Percentiles rank a stretch among this genome's conserved stretches.
Evolutionary conservation across 2,113 vertebrate genomes (phyloP).

Genomic region (Chamaetylas fuelleborni): DNA sequence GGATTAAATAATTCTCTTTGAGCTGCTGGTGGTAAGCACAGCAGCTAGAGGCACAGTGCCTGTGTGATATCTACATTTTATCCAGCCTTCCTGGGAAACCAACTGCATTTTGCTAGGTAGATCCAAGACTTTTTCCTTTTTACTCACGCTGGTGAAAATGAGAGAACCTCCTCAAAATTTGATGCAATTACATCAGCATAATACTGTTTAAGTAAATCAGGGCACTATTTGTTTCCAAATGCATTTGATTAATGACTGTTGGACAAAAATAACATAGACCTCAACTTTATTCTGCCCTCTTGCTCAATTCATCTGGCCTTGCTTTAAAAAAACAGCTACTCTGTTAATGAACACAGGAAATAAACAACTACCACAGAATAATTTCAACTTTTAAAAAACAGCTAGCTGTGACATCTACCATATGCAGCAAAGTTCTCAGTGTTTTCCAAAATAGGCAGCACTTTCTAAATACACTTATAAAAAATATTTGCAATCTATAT

Average conservation of each 20-base stretch:
- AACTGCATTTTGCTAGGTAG: slow-evolving; percentile 7
- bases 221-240: slow-evolving; percentile 11
- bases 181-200: neutral
- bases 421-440: neutral
- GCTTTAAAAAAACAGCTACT: neutral
- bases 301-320: neutral
- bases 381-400: neutral
- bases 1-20: slow-evolving; percentile 85
- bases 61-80: slow-evolving; percentile 42
- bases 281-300: neutral
- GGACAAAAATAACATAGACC: slow-evolving; percentile 10
- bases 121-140: neutral
- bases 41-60: slow-evolving; percentile 47
- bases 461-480: neutral
- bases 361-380: neutral
- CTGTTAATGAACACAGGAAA: slow-evolving; percentile 16
- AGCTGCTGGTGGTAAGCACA: slow-evolving; percentile 62
- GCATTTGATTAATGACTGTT: slow-evolving; percentile 28
- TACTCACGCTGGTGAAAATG: neutral
- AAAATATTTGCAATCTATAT: neutral
- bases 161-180: neutral
- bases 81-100: slow-evolving; percentile 16
- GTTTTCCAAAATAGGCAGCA: neutral
- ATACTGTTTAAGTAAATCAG: neutral
- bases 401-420: neutral